A percentile compares a stretch with the other conserved stretches of the same genome.
These are phyloP conservation scores for Brachyopa scutellaris DNA, from an alignment of 2,888 invertebrate species.

Conservation along the genomic window DNA sequence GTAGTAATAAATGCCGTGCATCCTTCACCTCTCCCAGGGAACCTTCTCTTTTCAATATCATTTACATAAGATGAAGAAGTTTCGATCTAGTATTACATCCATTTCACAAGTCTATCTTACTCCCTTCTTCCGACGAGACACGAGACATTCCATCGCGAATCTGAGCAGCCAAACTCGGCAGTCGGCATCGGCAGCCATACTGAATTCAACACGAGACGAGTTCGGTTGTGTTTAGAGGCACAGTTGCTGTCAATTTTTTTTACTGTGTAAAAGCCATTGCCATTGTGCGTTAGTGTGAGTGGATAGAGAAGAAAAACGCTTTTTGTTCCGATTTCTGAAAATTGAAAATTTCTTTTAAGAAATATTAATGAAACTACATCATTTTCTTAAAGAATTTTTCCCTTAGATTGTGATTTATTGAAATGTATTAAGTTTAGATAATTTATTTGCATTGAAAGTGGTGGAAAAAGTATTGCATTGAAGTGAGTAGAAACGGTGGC, in stretches of 20 bases:
- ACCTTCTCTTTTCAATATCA: constrained; percentile 39
- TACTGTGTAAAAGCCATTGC: constrained; percentile 36
- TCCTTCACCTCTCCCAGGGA: too few relatives aligned
- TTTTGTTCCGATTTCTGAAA: constrained; percentile 10
- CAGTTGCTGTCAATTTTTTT: constrained; percentile 32
- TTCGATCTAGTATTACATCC: neutral
- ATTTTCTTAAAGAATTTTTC: neutral
- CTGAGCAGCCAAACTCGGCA: constrained; percentile 33
- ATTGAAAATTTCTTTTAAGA: constrained; percentile 38
- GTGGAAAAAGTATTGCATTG: neutral
- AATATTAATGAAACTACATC: constrained; percentile 15
- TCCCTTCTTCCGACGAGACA: neutral
- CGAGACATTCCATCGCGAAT: too few relatives aligned
- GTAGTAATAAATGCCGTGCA: constrained; percentile 25
- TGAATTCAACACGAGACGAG: constrained; percentile 73
- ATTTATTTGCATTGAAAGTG: constrained; percentile 2
- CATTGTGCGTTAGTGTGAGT: constrained; percentile 44
- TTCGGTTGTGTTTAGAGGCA: constrained; percentile 65
- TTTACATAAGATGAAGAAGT: constrained; percentile 14
- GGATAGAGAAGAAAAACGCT: constrained; percentile 44
- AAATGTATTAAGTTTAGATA: constrained; percentile 5
- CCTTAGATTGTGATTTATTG: neutral
- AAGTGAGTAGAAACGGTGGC: neutral
- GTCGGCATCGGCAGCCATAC: constrained; percentile 73
- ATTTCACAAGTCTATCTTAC: constrained; percentile 5